Evolutionary conservation across 2,797 vertebrate species (phyloP), one percentile per base, ranked within the genome.

Genomic region (Enteromius viviparus): DNA sequence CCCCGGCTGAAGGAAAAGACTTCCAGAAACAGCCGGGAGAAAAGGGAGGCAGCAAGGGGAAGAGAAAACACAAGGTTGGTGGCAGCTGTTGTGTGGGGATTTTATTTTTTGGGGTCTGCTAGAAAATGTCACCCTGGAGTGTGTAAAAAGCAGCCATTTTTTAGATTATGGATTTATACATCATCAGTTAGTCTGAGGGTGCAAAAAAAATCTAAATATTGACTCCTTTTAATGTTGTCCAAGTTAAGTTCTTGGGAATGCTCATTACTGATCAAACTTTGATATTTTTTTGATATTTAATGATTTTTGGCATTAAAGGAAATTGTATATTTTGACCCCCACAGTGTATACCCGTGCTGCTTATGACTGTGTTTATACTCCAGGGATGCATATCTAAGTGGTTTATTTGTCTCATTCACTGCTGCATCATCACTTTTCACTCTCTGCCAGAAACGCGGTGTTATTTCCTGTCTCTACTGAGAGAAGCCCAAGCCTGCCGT

Each of bases 21-120:
- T 92, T 94, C 74, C 97, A 95, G 93, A 99, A 99, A 89, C 96
- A 94, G 88, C 87, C 90, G 8, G 94, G 94, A 7, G 97, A 98
- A 86, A 99, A 97, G 90, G 93, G 87, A 86, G 95, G 96, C 21
- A 96, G 88, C 66, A 99, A 98, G 87, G 95, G 96, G 90, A 99
- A 99, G 89, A 96, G 97, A 92, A 99, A 98, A 93, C 97, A 97
- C 90, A 99, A 99, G 95, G 93, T 98, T 32, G 40, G 81, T 83
- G 19, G 17, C 14, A 14, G 76, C 2, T 10, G 3, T 45, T 47
- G 14, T 45, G 9, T 42, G 34, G 11, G 19, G 49, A 10, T 58
- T 60, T n/a, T 55, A 9, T 47, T 21, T 55, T 55, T 21, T 3
- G 8, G 7, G 51, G 9, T n/a, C 10, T 55, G 53, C 53, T 58